Percentiles rank a stretch among this genome's conserved stretches.
Evolutionary conservation across 2,888 invertebrate genomes (phyloP).

Genomic region (Cephus nigrinus): DNA sequence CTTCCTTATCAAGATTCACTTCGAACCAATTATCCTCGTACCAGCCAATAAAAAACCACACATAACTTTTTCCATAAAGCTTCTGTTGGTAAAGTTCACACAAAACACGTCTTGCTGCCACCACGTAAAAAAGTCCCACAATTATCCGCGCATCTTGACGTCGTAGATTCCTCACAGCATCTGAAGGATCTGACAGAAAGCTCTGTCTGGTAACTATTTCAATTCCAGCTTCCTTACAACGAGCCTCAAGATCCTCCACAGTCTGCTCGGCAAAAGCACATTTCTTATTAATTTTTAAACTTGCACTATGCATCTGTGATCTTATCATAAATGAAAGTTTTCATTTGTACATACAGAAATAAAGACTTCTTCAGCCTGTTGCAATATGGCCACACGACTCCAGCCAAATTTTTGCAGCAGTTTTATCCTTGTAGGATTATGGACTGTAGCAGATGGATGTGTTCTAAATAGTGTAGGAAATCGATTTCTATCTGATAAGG

Average conservation of each 20-base stretch:
- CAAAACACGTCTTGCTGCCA: conserved; percentile 94
- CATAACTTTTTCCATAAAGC: conserved; percentile 94
- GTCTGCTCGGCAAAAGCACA: conserved; percentile 74
- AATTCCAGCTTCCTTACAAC: conserved; percentile 91
- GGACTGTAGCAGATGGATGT: conserved; percentile 98
- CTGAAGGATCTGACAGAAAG: conserved; percentile 95
- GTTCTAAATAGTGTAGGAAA: conserved; percentile 99
- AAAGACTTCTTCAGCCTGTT: conserved; percentile 98
- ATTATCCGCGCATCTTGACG: conserved; percentile 98
- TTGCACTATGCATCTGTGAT: background rate
- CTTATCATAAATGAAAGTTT: background rate
- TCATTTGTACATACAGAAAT: conserved; percentile 77
- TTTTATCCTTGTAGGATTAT: conserved; percentile 97
- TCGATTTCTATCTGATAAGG: conserved; percentile 94
- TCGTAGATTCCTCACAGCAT: conserved; percentile 93
- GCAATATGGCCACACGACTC: conserved; percentile 96
- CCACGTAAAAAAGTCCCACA: conserved; percentile 98
- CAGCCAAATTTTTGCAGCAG: conserved; percentile 97
- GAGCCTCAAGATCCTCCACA: conserved; percentile 95
- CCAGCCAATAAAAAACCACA: conserved; percentile 99
- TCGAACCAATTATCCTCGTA: conserved; percentile 99
- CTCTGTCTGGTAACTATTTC: conserved; percentile 97
- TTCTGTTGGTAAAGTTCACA: conserved; percentile 96
- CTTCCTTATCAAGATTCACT: conserved; percentile 85
- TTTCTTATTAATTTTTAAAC: background rate